Evolutionary conservation across 2,888 invertebrate species (phyloP).

Genomic region (Nasonovia ribisnigri): DNA sequence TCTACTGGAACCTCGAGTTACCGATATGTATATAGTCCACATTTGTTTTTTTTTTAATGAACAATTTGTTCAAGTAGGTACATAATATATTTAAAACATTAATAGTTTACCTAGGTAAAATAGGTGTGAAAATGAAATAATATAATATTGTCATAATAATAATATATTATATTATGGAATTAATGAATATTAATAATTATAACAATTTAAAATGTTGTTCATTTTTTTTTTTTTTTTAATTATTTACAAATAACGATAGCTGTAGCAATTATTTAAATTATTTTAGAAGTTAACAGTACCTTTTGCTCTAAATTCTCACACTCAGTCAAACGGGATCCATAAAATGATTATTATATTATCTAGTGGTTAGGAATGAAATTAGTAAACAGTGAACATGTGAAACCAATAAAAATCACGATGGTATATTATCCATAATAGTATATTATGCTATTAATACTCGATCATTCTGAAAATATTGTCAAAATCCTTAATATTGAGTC

Average conservation of each 20-base stretch:
- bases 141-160: no score
- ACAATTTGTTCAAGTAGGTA: background rate
- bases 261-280: no score
- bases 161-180: background rate
- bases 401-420: background rate
- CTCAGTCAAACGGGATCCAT: background rate
- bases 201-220: no score
- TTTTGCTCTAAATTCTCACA: background rate
- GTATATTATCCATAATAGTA: background rate
- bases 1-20: background rate
- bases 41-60: background rate
- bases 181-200: background rate
- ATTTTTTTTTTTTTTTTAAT: no score
- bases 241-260: no score
- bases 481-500: background rate
- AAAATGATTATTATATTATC: background rate
- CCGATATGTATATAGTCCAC: background rate
- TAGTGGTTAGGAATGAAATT: background rate
- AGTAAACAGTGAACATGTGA: background rate
- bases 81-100: background rate
- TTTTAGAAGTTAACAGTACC: background rate
- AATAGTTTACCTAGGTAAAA: background rate
- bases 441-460: background rate
- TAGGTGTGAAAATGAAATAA: background rate
- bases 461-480: background rate